Base-by-base conservation (phyloP, 2,888 invertebrate species). In the Leptopilina drosophilae region DNA sequence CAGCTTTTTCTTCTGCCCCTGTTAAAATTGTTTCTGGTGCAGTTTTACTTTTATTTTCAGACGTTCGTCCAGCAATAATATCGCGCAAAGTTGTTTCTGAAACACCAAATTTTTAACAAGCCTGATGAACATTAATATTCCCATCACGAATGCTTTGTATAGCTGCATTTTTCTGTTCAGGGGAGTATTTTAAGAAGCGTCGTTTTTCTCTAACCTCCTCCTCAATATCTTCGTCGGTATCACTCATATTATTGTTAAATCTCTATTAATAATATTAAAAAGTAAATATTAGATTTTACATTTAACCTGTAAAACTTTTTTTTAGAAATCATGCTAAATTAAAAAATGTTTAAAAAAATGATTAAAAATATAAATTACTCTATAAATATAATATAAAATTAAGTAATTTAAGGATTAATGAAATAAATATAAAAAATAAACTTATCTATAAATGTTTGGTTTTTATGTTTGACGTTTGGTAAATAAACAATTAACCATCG, bases 1-100 rank as follows among this genome's bases (percentile, higher is more conserved):
- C 20, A 2, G 49, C 7, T 8, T 64, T 76, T 76, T 76, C 49
- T 64, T 76, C 64, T 26, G 14, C 49, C 20, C 42, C 15, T 7
- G 46, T 64, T 76, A 76, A 76, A 64, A 64, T 20, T 20, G 46
- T 42, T 15, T 59, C 14, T 12, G 76, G 64, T 15, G 64, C 76
- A 14, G 26, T 64, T 64, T 12, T 33, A n/a, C 12, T 33, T 40
- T 62, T 76, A 15, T n/a, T 46, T 40, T 62, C 64, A 64, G 56
- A 42, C 8, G 49, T 49, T 59, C 76, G 64, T 14, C 59, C 76
- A 11, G 62, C 42, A 56, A 76, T 59, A n/a, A 15, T 15, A 40
- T 76, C 76, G 6, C 40, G 12, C n/a, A 76, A n/a, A 40, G 64
- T 76, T 59, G 76, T 59, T 64, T 64, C 46, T 42, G 76, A 46